A percentile compares a stretch with the other conserved stretches of the same genome.
Conservation (phyloP, 2,888 invertebrate species). For the Nomada goodeniana region DNA sequence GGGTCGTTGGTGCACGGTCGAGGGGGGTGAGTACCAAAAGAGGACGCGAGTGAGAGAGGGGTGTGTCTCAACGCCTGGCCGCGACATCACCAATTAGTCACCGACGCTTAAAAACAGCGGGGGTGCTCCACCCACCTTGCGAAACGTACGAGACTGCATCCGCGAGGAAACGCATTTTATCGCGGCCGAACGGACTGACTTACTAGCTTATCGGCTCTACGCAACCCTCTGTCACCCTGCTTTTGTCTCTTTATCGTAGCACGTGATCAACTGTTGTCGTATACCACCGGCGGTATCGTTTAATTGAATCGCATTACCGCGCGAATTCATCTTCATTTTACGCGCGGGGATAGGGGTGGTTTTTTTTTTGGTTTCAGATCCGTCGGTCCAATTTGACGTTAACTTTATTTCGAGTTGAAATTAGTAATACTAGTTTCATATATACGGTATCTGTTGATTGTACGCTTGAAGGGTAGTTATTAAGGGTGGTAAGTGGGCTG, state of each 20-base stretch:
- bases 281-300: slow-evolving; percentile 12
- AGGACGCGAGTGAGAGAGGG: slow-evolving; percentile 66
- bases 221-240: slow-evolving; percentile 29
- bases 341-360: background rate
- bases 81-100: slow-evolving; percentile 84
- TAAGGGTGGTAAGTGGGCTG: too few relatives aligned
- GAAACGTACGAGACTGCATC: slow-evolving; percentile 69
- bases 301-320: slow-evolving; percentile 40
- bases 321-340: background rate
- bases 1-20: slow-evolving; percentile 61
- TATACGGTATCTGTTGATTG: background rate
- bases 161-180: slow-evolving; percentile 76
- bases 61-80: slow-evolving; percentile 83
- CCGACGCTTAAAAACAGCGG: slow-evolving; percentile 83
- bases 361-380: background rate
- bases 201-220: slow-evolving; percentile 58
- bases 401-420: too few relatives aligned
- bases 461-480: too few relatives aligned
- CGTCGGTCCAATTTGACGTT: too few relatives aligned
- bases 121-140: slow-evolving; percentile 77
- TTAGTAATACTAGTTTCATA: too few relatives aligned
- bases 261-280: slow-evolving; percentile 33
- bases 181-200: slow-evolving; percentile 60
- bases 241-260: slow-evolving; percentile 22
- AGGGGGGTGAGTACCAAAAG: slow-evolving; percentile 58